phyloP scores from a whole-genome alignment of 2,113 vertebrate species.

The Dicentrarchus labrax region DNA sequence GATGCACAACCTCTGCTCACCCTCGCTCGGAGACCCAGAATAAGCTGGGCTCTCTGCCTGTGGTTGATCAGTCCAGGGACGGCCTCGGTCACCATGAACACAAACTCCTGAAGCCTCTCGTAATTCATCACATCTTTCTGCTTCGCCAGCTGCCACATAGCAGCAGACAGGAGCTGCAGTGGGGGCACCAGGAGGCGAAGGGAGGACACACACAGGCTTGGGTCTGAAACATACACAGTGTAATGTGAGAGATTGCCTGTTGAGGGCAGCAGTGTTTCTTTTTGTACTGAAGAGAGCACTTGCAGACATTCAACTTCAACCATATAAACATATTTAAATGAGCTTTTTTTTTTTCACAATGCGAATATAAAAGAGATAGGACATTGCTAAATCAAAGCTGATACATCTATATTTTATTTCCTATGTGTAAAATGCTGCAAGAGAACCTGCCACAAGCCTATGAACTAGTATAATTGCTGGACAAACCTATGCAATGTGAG shows the following conservation, averaged over 20 bases:
- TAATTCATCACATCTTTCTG: slow-evolving; percentile 80
- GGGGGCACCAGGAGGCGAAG: slow-evolving; percentile 79
- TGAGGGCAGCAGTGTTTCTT: slow-evolving; percentile 32
- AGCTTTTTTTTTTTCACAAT: accelerated
- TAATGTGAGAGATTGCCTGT: slow-evolving; percentile 10
- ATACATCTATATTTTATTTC: not conserved
- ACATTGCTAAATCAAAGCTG: not conserved
- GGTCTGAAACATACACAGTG: slow-evolving; percentile 51
- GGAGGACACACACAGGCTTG: slow-evolving; percentile 47
- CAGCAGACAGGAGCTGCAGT: slow-evolving; percentile 82
- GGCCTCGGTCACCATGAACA: slow-evolving; percentile 78
- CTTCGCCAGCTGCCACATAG: slow-evolving; percentile 83
- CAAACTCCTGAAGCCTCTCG: slow-evolving; percentile 83
- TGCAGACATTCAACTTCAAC: not conserved
- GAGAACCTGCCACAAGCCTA: not conserved
- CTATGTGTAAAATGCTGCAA: not conserved
- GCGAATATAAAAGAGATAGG: not conserved
- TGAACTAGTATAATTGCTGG: slow-evolving; percentile 48
- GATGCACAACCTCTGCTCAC: slow-evolving; percentile 64
- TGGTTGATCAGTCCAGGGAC: slow-evolving; percentile 84
- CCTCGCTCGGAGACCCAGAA: slow-evolving; percentile 87
- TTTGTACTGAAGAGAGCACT: not conserved
- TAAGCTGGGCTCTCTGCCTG: slow-evolving; percentile 85
- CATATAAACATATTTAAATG: too few species aligned
- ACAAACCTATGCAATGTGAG: accelerated